Evolutionary conservation across 2,113 vertebrate species (phyloP), one percentile per base, ranked within the genome.

Genomic region (Penelope pileata): DNA sequence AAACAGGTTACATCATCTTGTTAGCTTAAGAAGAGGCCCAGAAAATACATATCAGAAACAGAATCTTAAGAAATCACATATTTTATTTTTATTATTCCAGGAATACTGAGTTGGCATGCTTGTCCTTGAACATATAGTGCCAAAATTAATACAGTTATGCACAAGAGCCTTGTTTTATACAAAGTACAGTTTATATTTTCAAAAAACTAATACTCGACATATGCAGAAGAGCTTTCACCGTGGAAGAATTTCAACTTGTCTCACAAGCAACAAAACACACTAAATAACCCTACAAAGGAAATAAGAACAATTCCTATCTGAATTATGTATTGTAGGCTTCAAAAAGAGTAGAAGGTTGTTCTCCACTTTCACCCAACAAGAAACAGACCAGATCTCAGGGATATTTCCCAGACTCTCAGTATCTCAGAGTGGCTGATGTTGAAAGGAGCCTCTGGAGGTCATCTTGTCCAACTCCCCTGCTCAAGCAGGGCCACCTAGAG

Each of bases 1-100:
- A 95, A 96, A 96, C 86, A 96, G 73, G 92, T 95, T 96, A 96
- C 91, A 84, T 96, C 94, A 97, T 95, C 48, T 79, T 97, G 91
- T 93, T 95, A 91, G 89, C 45, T 95, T 91, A 92, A 84, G 88
- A 94, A 88, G 96, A 47, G 90, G 81, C 78, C 88, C 77, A 82
- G 48, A 89, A 93, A 96, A 96, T 67, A 93, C 80, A 79, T 87
- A 89, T 42, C 16, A 8, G 93, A 96, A 95, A 62, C 84, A 96
- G 90, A 94, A 93, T 91, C 81, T 87, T 93, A 96, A 95, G 88
- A 96, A 96, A 92, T 92, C 90, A 51, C 75, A 87, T 73, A 59
- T 81, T 93, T 96, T 90, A 48, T 91, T 97, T 91, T 96, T 93
- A 94, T 96, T 96, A 92, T 96, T 97, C 92, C 77, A 96, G 68